Conservation (phyloP, 2,888 invertebrate species). For the Altica lythri region DNA sequence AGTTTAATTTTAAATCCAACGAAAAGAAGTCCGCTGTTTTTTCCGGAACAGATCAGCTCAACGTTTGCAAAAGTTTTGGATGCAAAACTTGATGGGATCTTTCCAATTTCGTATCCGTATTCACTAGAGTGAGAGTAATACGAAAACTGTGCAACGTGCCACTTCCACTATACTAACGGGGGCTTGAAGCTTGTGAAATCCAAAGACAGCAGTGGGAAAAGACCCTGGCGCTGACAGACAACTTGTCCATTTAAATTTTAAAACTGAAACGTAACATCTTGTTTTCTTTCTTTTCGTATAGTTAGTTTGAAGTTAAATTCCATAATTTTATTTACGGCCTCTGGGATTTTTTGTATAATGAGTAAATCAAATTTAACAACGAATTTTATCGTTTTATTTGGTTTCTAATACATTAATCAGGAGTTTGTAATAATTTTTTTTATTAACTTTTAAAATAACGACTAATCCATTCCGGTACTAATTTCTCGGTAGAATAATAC, state of each 20-base stretch:
- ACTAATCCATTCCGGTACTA: no score
- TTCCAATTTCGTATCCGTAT: conserved; percentile 38
- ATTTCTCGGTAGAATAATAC: no score
- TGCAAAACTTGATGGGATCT: conserved; percentile 42
- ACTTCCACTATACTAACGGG: conserved; percentile 39
- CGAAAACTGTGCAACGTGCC: conserved; percentile 39
- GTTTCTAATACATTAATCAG: no score
- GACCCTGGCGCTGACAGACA: conserved; percentile 38
- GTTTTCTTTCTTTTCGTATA: conserved; percentile 3
- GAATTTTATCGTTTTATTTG: no score
- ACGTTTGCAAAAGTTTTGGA: conserved; percentile 40
- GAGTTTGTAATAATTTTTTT: no score
- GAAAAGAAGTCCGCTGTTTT: conserved; percentile 19
- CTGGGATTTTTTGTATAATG: no score
- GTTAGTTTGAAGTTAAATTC: neutral
- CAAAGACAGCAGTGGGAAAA: conserved; percentile 31
- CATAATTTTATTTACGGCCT: neutral
- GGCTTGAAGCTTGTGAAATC: conserved; percentile 26
- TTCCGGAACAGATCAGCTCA: conserved; percentile 19
- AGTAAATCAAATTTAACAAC: no score
- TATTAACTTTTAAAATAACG: no score
- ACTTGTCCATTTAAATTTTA: conserved; percentile 43
- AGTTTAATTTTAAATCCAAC: conserved; percentile 8
- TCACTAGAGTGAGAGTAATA: conserved; percentile 37
- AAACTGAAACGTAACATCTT: conserved; percentile 37